Base-by-base conservation (phyloP, 2,113 vertebrate species). In the Stomatorhinus ivindoensis region DNA sequence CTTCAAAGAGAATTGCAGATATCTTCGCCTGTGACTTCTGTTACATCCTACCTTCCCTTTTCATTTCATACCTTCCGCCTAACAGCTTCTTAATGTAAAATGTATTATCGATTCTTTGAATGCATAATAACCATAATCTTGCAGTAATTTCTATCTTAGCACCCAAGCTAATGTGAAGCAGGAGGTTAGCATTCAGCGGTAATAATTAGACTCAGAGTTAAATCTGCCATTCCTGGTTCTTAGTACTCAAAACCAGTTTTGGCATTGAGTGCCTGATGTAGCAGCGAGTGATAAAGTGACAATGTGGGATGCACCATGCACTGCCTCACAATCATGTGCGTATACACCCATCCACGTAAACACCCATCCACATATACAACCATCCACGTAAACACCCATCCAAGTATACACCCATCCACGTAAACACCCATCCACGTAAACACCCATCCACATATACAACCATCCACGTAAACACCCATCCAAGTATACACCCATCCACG, bases 1-100 rank as follows among this genome's bases (percentile, higher is more conserved):
- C 97, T 98, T 98, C 97, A 98, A 98, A 98, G 97, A 97, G 97
- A 98, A 99, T 98, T 94, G 96, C 96, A 97, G 98, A 98, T 96
- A 97, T 95, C 95, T 95, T 94, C 93, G 94, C 93, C 94, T 13
- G 88, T 86, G 91, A 92, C 91, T 92, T 92, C 89, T 31, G 90
- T 92, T 94, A 94, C 93, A 92, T 91, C 93, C 92, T 93, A 87
- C 51, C 65, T 53, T 83, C 69, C 92, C 91, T 88, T 91, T 94
- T 94, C 92, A 93, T 94, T 94, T 91, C 91, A 92, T 91, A 93
- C 94, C 94, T 94, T 92, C 90, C 93, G 93, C 94, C 92, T 92
- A 93, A 92, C 86, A 92, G 90, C 91, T 87, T 92, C 90, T 31
- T 92, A 93, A 94, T 94, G 94, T 95, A 94, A 95, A 95, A 94